phyloP scores from a whole-genome alignment of 1,140 invertebrate species.

The Micrasema longulum region DNA sequence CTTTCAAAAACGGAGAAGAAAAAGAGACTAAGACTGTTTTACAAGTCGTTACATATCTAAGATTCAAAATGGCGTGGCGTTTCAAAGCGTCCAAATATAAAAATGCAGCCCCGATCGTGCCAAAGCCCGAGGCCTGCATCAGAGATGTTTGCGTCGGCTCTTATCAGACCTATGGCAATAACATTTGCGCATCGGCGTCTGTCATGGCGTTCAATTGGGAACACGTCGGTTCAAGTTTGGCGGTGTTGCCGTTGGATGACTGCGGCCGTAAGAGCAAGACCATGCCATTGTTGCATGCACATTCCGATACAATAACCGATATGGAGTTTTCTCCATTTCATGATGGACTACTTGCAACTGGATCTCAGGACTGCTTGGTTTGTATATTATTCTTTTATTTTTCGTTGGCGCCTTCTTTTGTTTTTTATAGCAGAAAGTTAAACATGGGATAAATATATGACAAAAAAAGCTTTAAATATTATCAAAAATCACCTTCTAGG shows the following conservation, averaged over 20 bases:
- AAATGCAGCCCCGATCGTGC: slow-evolving; percentile 94
- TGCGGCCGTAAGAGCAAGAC: slow-evolving; percentile 87
- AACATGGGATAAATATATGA: neutral
- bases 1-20: slow-evolving; percentile 37
- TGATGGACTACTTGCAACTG: slow-evolving; percentile 89
- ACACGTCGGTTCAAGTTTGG: slow-evolving; percentile 86
- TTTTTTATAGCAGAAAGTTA: neutral
- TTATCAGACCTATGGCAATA: slow-evolving; percentile 93
- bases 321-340: slow-evolving; percentile 96
- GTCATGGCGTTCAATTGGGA: slow-evolving; percentile 96
- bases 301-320: slow-evolving; percentile 92
- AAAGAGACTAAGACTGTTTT: slow-evolving; percentile 19
- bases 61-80: slow-evolving; percentile 85
- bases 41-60: neutral
- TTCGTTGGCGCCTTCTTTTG: no score
- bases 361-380: slow-evolving; percentile 90
- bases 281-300: slow-evolving; percentile 85
- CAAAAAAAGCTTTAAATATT: neutral
- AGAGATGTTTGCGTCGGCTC: slow-evolving; percentile 90
- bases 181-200: slow-evolving; percentile 90
- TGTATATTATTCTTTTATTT: slow-evolving; percentile 56
- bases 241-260: slow-evolving; percentile 86
- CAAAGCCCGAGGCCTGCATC: slow-evolving; percentile 91
- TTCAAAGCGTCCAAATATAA: slow-evolving; percentile 98
- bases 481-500: no score